Conservation (phyloP, 2,113 vertebrate species). For the Tursiops truncatus region DNA sequence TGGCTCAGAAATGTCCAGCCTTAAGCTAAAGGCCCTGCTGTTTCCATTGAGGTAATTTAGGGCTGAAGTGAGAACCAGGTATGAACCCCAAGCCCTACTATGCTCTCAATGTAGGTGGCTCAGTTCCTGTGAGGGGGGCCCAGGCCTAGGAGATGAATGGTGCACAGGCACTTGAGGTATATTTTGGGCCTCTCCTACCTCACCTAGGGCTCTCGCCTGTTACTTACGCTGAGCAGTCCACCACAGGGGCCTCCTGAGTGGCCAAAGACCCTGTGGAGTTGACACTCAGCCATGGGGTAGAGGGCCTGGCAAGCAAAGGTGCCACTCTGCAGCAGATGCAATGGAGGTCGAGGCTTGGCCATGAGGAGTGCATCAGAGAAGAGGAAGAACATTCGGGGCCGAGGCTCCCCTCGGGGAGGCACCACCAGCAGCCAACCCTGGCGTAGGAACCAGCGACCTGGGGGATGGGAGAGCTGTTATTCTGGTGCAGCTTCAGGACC, state of each 20-base stretch:
- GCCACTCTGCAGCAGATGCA: conserved; percentile 86
- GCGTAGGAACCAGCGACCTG: conserved; percentile 92
- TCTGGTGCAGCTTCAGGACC: neutral
- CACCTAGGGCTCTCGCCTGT: neutral
- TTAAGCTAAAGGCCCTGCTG: neutral
- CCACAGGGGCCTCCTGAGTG: conserved; percentile 91
- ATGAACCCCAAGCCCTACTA: neutral
- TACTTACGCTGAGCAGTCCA: conserved; percentile 95
- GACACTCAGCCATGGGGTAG: conserved; percentile 91
- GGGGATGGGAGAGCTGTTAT: neutral
- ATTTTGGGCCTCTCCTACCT: neutral
- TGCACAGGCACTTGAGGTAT: neutral
- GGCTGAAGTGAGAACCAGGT: neutral
- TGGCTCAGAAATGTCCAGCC: neutral
- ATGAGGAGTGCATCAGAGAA: conserved; percentile 94
- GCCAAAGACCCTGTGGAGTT: conserved; percentile 92
- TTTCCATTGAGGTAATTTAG: neutral
- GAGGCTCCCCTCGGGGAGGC: conserved; percentile 88
- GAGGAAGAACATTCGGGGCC: conserved; percentile 93
- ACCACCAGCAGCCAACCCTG: conserved; percentile 95
- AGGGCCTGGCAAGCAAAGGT: conserved; percentile 87
- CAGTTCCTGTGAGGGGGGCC: neutral
- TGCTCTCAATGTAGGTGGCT: neutral
- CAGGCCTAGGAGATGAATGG: neutral
- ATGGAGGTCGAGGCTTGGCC: conserved; percentile 86